Percentiles rank a stretch among this genome's conserved stretches.
Evolutionary conservation across 2,888 invertebrate genomes (phyloP).

Genomic region (Eupsilia transversa): DNA sequence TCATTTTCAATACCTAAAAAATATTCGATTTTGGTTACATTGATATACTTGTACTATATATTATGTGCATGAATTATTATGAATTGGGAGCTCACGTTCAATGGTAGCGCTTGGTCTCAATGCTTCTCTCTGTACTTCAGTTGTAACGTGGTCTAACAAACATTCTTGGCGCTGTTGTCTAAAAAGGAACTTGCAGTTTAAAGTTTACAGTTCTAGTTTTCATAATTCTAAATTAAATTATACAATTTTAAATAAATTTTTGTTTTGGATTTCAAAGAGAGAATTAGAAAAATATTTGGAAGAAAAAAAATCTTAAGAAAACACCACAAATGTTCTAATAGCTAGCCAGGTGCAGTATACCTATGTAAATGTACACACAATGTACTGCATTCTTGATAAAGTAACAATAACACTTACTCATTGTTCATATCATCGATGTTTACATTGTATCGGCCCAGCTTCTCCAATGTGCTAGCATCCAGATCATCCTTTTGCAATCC

Average conservation of each 20-base stretch:
- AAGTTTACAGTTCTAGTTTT: neutral
- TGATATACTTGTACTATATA: neutral
- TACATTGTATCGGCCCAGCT: slow-evolving; percentile 81
- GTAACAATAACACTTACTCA: slow-evolving; percentile 76
- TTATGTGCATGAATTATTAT: neutral
- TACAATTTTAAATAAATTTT: neutral
- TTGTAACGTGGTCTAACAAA: slow-evolving; percentile 40
- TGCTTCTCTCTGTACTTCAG: slow-evolving; percentile 35
- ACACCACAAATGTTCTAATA: neutral
- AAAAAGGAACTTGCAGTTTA: slow-evolving; percentile 32
- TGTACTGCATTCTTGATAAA: slow-evolving; percentile 38
- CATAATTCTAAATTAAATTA: neutral
- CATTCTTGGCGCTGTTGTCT: slow-evolving; percentile 67
- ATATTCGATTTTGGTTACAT: slow-evolving; percentile 40
- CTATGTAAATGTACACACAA: slow-evolving; percentile 3
- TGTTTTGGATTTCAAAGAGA: neutral
- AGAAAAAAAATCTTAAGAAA: neutral
- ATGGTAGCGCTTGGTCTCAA: slow-evolving; percentile 17
- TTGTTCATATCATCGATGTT: slow-evolving; percentile 82
- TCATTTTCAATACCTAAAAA: slow-evolving; percentile 45
- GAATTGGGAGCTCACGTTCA: slow-evolving; percentile 43
- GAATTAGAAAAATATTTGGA: neutral
- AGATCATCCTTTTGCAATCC: slow-evolving; percentile 86
- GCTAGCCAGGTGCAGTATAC: slow-evolving; percentile 28
- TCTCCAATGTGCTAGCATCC: slow-evolving; percentile 78